Base-by-base conservation (phyloP, 1,140 invertebrate species). In the Dendroctonus valens region DNA sequence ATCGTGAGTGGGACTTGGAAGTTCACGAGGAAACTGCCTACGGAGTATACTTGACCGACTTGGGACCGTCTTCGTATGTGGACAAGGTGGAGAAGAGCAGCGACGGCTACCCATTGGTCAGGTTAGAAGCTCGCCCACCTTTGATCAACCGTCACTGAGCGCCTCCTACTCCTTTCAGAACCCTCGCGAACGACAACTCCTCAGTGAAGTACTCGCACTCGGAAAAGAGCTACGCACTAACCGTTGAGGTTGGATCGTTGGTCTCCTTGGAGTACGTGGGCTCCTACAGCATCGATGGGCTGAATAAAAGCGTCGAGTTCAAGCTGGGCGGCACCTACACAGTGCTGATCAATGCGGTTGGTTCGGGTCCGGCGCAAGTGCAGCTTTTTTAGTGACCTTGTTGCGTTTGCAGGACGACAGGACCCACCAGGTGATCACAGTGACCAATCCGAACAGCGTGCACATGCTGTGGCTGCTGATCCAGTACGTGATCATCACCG, bases 391-490 rank as follows among this genome's bases (percentile, higher is more conserved):
- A 46, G 12, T 11, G 44, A 46, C 1, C 9, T 46, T 0, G 12
- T 11, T 46, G 9, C 44, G 26, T 55, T 55, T 58, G 7, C 14
- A 58, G 55, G 14, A 7, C 6, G 8, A 15, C 6, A 37, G 14
- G 39, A 49, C 14, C 7, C 14, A 51, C 3, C 39, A 62, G 49
- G 2, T 61, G 4, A 59, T 69, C 6, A 69, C 76, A 0, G 73
- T 92, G 0, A 89, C 90, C 0, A 73, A 81, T 38, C 82, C 88
- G 2, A 93, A 91, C 72, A 84, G 81, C 0, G 76, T 96, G 6
- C 88, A 89, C 69, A 93, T 96, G 67, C 75, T 94, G 0, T 93
- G 88, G 88, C 83, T 95, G 67, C 76, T 96, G 11, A 93, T 94
- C 0, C 94, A 96, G 75, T 94, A 95, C 75, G 78, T 95, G 26